Conservation (phyloP, 1,140 invertebrate species). For the Aricia agestis region DNA sequence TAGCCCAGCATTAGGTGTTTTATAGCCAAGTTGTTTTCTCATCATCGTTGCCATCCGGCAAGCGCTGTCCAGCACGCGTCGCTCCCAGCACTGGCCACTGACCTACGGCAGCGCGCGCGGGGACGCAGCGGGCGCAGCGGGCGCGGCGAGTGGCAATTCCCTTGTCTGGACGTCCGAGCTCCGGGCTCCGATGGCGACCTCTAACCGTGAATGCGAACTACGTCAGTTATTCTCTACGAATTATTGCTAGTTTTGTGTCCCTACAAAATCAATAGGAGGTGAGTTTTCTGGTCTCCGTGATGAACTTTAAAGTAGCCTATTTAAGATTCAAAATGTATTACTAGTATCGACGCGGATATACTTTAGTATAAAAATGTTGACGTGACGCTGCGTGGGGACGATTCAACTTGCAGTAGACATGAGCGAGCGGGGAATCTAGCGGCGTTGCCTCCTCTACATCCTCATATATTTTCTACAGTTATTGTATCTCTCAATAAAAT, state of each 20-base stretch:
- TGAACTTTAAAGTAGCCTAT: constrained; percentile 34
- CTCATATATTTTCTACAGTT: background rate
- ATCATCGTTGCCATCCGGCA: too few species aligned
- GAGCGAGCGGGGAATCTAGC: background rate
- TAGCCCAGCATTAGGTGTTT: too few species aligned
- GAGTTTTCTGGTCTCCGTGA: constrained; percentile 33
- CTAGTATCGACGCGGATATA: constrained; percentile 31
- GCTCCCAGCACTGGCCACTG: constrained; percentile 32
- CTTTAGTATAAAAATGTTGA: constrained; percentile 34
- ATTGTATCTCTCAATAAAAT: background rate
- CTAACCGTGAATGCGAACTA: constrained; percentile 36
- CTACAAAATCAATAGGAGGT: constrained; percentile 37
- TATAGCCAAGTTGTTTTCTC: too few species aligned
- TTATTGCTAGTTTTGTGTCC: constrained; percentile 63
- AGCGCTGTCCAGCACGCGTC: background rate
- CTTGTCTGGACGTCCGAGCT: constrained; percentile 9
- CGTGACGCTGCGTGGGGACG: constrained; percentile 25
- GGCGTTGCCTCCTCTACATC: background rate
- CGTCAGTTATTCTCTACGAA: constrained; percentile 50
- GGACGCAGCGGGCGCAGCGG: constrained; percentile 38
- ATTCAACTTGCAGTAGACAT: constrained; percentile 18
- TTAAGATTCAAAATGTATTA: constrained; percentile 32
- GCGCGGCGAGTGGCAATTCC: constrained; percentile 10
- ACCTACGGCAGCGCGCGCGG: constrained; percentile 47
- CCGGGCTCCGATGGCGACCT: constrained; percentile 8